A percentile compares a stretch with the other conserved stretches of the same genome.
Evolutionary conservation across 2,113 vertebrate genomes (phyloP).

Genomic region (Tetrax tetrax): DNA sequence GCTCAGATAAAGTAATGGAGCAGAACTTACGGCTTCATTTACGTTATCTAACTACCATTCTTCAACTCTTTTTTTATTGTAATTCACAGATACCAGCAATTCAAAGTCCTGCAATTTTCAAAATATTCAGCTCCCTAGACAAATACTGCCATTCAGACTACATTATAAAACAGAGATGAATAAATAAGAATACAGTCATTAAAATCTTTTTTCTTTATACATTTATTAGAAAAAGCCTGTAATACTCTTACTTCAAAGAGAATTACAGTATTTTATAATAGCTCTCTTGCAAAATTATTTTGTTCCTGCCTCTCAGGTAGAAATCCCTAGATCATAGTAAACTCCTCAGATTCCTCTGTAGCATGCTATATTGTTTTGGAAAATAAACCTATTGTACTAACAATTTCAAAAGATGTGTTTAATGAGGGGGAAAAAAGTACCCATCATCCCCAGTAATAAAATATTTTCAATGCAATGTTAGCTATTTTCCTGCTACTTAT

Average conservation of each 20-base stretch:
- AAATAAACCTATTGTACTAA: not conserved
- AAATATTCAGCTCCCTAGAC: slow-evolving; percentile 6
- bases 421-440: not conserved
- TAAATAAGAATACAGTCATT: slow-evolving; percentile 13
- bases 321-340: not conserved
- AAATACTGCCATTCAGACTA: not conserved
- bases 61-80: slow-evolving; percentile 23
- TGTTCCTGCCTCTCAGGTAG: not conserved
- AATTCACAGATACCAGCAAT: slow-evolving; percentile 44
- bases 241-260: not conserved
- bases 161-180: not conserved
- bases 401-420: not conserved
- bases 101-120: slow-evolving; percentile 29
- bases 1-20: slow-evolving; percentile 24
- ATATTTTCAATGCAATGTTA: not conserved
- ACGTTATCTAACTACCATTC: slow-evolving; percentile 5
- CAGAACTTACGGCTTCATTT: slow-evolving; percentile 59
- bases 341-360: not conserved
- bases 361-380: not conserved
- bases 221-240: not conserved
- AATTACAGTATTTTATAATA: not conserved
- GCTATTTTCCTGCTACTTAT: not conserved
- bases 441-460: not conserved
- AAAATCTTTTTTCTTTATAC: not conserved
- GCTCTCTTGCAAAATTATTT: not conserved